phyloP scores from a whole-genome alignment of 2,888 invertebrate species.

The Dicyrtomina minuta region DNA sequence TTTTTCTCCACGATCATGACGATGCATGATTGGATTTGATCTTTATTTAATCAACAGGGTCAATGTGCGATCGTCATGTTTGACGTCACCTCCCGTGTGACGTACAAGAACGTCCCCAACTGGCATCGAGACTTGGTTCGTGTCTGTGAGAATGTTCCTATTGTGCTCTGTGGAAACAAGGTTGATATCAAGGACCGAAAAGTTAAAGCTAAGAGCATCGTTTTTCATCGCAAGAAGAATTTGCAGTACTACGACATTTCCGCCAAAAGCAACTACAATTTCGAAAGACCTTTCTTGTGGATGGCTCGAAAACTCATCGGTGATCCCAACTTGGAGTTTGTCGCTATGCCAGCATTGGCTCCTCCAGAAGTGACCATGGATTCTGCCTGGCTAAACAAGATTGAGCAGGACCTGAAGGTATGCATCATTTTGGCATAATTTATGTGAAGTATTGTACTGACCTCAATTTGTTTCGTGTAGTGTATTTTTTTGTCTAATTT shows the following conservation, averaged over 20 bases:
- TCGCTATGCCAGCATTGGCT: slow-evolving; percentile 96
- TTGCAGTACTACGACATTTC: slow-evolving; percentile 99
- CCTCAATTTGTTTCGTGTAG: no score
- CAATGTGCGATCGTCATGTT: no score
- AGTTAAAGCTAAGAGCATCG: slow-evolving; percentile 88
- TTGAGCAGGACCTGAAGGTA: slow-evolving; percentile 90
- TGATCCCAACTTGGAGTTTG: slow-evolving; percentile 98
- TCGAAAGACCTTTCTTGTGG: no score
- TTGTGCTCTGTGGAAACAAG: slow-evolving; percentile 94
- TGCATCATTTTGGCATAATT: no score
- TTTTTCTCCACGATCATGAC: neutral
- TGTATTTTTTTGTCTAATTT: no score
- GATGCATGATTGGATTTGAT: slow-evolving; percentile 3
- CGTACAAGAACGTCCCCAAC: slow-evolving; percentile 99
- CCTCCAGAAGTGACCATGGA: slow-evolving; percentile 99
- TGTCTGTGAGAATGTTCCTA: slow-evolving; percentile 99
- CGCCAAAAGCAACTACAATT: no score
- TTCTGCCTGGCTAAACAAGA: slow-evolving; percentile 92
- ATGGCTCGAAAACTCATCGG: slow-evolving; percentile 96
- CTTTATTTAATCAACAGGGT: slow-evolving; percentile 57
- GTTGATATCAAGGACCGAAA: slow-evolving; percentile 99
- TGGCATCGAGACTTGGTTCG: no score
- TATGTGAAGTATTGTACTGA: no score
- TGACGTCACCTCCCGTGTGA: slow-evolving; percentile 98
- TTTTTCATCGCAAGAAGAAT: slow-evolving; percentile 99